These are phyloP conservation scores for Rhagologus leucostigma DNA, from an alignment of 2,113 vertebrate genomes.

Conservation along the genomic window DNA sequence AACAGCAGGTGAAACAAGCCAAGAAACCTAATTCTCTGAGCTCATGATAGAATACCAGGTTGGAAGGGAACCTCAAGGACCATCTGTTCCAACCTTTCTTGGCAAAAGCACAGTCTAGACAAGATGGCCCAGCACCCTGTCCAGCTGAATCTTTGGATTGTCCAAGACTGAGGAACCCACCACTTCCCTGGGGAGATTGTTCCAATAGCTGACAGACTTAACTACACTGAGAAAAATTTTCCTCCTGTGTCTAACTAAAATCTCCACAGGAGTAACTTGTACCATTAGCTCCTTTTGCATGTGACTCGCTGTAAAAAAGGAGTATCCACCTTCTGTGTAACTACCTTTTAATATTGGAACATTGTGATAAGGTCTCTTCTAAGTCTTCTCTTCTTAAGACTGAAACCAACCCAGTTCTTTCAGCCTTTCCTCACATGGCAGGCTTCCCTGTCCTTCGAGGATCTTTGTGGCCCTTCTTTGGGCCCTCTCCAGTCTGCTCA, in stretches of 20 bases:
- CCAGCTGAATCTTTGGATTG: background rate
- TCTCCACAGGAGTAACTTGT: background rate
- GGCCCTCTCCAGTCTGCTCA: background rate
- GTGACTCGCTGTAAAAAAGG: background rate
- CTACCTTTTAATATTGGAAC: background rate
- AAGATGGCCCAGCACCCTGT: background rate
- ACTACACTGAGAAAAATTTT: background rate
- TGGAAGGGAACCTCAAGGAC: background rate
- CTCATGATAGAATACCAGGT: background rate
- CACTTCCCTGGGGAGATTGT: background rate
- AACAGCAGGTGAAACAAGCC: background rate
- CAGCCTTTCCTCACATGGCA: background rate
- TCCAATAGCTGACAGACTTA: background rate
- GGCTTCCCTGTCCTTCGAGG: rapidly evolving
- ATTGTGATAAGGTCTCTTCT: too few relatives aligned
- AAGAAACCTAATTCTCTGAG: background rate
- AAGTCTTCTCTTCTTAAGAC: background rate
- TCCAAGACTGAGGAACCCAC: background rate
- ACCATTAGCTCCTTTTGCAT: background rate
- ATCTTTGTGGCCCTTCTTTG: background rate
- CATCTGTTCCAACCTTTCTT: background rate
- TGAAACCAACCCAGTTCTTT: background rate
- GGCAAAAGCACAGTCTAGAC: background rate
- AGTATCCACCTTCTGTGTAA: background rate
- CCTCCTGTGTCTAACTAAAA: background rate